Base-by-base conservation (phyloP, 1,140 invertebrate species). In the Pseudomyrmex dendroicus region DNA sequence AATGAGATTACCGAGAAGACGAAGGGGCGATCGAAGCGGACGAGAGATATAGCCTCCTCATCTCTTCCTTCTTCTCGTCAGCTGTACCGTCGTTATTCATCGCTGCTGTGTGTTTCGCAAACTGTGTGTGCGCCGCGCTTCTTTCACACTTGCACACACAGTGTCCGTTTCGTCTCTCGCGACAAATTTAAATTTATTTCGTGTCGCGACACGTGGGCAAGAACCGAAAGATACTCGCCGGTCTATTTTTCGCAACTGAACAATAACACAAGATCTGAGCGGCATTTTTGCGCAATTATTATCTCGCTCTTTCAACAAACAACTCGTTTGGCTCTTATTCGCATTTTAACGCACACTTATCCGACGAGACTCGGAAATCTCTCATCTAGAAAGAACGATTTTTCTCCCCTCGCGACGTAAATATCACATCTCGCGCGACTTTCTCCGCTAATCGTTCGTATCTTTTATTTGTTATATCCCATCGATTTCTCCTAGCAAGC, bases 171-270 rank as follows among this genome's bases (percentile, higher is more conserved):
- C 35, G 35, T 35, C 35, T 52, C 25, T 25, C 25, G 25, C 22
- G 20, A 25, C 22, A 20, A 74, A 48, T 74, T 74, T 25, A 25
- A 74, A 74, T 63, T 72, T 72, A 72, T 72, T 74, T 35, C 20
- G 15, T 64, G 1, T 10, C 12, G n/a, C 2, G 59, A 76, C 52
- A 52, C n/a, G 61, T 12, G 2, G 25, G 20, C 13, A n/a, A 7
- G 44, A 62, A 35, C 20, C 1, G 54, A 50, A 15, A 35, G n/a
- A 76, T 3, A 15, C 2, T n/a, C 12, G 2, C n/a, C 15, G n/a
- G 12, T 52, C 13, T 12, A 12, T 52, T 13, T 52, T 13, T n/a
- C 7, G 1, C 8, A 35, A 35, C 17, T 50, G 17, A 50, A 76
- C 44, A 20, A 54, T 64, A 52, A 77, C n/a, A 46, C 54, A 56